These are phyloP conservation scores for Stegastes partitus DNA, from an alignment of 2,113 vertebrate species.

Conservation along the genomic window DNA sequence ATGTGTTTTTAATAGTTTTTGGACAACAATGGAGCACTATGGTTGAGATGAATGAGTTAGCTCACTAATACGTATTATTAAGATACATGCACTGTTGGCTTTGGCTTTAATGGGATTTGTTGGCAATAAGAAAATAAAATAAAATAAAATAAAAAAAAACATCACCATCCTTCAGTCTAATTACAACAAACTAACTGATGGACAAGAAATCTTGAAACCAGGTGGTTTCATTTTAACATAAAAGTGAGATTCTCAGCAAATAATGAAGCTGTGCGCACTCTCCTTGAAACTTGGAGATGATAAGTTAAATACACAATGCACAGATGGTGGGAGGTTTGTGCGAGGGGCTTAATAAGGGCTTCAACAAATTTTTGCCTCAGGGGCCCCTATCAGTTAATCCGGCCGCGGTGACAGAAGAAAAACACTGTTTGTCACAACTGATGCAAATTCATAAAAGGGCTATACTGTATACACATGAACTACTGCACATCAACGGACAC, in stretches of 20 bases:
- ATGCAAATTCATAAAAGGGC: neutral
- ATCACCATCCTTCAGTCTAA: neutral
- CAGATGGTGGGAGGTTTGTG: slow-evolving; percentile 49
- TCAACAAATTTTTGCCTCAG: slow-evolving; percentile 12
- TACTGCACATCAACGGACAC: neutral
- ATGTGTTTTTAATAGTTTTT: too few relatives aligned
- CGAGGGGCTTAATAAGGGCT: slow-evolving; percentile 16
- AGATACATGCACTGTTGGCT: too few relatives aligned
- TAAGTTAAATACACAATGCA: slow-evolving; percentile 26
- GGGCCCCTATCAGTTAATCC: slow-evolving; percentile 33
- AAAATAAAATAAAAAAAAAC: too few relatives aligned
- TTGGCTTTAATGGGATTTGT: neutral
- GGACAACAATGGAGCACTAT: too few relatives aligned
- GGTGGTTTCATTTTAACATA: neutral
- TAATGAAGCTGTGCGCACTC: neutral
- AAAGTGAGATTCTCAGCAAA: neutral
- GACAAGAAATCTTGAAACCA: neutral
- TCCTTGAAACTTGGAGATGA: slow-evolving; percentile 22
- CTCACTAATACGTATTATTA: too few relatives aligned
- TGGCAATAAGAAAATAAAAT: neutral
- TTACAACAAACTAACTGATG: neutral
- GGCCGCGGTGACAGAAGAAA: neutral
- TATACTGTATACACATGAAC: neutral
- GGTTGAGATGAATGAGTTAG: too few relatives aligned
- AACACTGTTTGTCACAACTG: neutral